Evolutionary conservation across 2,113 vertebrate species (phyloP), one percentile per base, ranked within the genome.

Genomic region (Panurus biarmicus): DNA sequence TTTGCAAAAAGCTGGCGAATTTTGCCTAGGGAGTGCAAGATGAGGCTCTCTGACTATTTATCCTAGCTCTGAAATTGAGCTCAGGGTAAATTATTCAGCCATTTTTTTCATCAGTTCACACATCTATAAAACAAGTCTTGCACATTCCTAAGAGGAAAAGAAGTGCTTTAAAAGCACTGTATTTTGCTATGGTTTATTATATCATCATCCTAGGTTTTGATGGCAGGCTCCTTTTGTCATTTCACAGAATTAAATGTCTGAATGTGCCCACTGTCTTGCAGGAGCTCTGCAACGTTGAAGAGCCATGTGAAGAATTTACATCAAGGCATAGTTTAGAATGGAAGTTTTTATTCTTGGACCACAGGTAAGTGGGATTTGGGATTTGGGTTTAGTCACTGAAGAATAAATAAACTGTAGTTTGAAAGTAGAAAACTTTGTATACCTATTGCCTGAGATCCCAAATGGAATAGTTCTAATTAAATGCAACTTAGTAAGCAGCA

Each of bases 311-410:
- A 97, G 98, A 99, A 95, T 98, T 98, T 94, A 97, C 98, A 36
- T 98, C 98, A 1, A 97, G 98, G 91, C 98, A 98, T 97, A 98
- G 98, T 89, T 97, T 99, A 58, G 98, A 99, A 87, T 98, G 98
- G 97, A 98, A 99, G 95, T 98, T 98, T 91, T 91, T 98, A 53
- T 98, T 98, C 95, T 96, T 98, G 89, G 98, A 98, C 81, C 96
- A 97, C 93, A 99, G 99, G 99, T 99, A 96, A 98, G 95, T n/a
- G n/a, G n/a, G n/a, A n/a, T n/a, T n/a, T n/a, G n/a, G 87, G 18
- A 8, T 50, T 50, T 80, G 24, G 14, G 6, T 42, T 93, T 60
- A 48, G n/a, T 69, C 31, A 50, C 42, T 64, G 72, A 65, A 42
- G 6, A 61, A 44, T 67, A 45, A 75, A 42, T 25, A 69, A 84